Percentiles rank a stretch among this genome's conserved stretches.
Evolutionary conservation across 2,113 vertebrate genomes (phyloP).

Genomic region (Oryzias celebensis): DNA sequence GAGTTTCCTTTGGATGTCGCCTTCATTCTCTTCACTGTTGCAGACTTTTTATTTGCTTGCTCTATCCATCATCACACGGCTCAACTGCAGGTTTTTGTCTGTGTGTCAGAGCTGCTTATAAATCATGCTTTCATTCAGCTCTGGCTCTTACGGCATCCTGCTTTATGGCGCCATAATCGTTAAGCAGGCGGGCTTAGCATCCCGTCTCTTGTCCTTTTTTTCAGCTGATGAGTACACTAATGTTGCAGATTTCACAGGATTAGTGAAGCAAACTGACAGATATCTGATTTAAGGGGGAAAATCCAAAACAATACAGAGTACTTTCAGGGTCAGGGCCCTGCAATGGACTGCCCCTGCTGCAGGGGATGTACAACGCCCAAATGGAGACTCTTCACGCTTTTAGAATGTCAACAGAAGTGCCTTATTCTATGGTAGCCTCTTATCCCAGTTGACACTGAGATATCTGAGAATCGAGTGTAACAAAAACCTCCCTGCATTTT

Average conservation of each 20-base stretch:
- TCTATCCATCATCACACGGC: constrained; percentile 30
- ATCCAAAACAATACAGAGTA: constrained; percentile 60
- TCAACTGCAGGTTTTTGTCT: constrained; percentile 30
- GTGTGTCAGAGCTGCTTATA: constrained; percentile 9
- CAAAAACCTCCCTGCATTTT: constrained; percentile 10
- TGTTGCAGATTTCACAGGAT: constrained; percentile 57
- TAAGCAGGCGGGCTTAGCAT: constrained; percentile 45
- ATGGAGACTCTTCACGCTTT: constrained; percentile 51
- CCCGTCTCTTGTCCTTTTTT: constrained; percentile 36
- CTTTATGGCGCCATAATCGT: constrained; percentile 40
- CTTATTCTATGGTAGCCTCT: constrained; percentile 25
- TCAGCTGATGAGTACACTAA: constrained; percentile 46
- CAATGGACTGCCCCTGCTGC: constrained; percentile 48
- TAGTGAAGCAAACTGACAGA: constrained; percentile 52
- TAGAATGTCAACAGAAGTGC: constrained; percentile 38
- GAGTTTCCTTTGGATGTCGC: constrained; percentile 48
- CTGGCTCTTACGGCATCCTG: constrained; percentile 30
- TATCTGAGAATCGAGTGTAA: constrained; percentile 19
- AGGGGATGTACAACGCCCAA: constrained; percentile 40
- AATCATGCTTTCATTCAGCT: constrained; percentile 23
- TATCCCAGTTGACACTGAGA: constrained; percentile 28
- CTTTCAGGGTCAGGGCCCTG: constrained; percentile 55
- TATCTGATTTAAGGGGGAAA: constrained; percentile 69
- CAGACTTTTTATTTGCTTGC: constrained; percentile 30
- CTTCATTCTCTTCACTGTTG: constrained; percentile 39